phyloP scores from a whole-genome alignment of 2,113 vertebrate species.

The Cinclus cinclus region DNA sequence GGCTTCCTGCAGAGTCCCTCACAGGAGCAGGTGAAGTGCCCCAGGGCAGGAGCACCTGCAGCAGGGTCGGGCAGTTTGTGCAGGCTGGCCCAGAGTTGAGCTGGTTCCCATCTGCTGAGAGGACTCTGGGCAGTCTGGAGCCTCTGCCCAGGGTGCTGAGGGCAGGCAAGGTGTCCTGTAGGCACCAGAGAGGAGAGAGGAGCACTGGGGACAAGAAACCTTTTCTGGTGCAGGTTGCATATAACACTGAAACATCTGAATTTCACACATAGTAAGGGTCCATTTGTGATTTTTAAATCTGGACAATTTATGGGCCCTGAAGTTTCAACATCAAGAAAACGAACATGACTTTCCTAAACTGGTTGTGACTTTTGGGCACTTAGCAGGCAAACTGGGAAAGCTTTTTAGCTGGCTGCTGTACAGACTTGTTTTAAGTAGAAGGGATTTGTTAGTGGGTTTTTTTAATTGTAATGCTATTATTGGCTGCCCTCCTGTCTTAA shows the following conservation, averaged over 20 bases:
- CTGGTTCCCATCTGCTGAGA: neutral
- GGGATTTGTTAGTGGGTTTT: conserved; percentile 55
- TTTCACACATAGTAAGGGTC: conserved; percentile 14
- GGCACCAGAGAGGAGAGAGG: neutral
- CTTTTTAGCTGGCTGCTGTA: conserved; percentile 67
- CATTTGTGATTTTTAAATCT: neutral
- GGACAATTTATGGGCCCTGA: neutral
- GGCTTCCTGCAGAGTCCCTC: neutral
- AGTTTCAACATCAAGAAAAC: conserved; percentile 9
- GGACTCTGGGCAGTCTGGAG: neutral
- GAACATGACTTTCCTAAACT: neutral
- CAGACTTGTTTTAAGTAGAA: conserved; percentile 64
- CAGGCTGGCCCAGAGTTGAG: neutral
- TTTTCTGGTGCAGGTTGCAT: neutral
- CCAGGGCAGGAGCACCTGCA: neutral
- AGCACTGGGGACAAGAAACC: neutral
- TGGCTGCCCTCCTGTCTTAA: conserved; percentile 51
- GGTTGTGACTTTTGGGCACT: conserved; percentile 65
- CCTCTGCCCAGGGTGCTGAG: neutral
- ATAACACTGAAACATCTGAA: neutral
- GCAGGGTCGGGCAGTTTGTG: neutral
- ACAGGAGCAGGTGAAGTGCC: neutral
- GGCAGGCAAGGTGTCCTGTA: neutral
- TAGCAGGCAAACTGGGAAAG: conserved; percentile 67
- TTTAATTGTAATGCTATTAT: conserved; percentile 61